A percentile compares a stretch with the other conserved stretches of the same genome.
phyloP scores from a whole-genome alignment of 2,113 vertebrate species.

The Chamaetylas fuelleborni region DNA sequence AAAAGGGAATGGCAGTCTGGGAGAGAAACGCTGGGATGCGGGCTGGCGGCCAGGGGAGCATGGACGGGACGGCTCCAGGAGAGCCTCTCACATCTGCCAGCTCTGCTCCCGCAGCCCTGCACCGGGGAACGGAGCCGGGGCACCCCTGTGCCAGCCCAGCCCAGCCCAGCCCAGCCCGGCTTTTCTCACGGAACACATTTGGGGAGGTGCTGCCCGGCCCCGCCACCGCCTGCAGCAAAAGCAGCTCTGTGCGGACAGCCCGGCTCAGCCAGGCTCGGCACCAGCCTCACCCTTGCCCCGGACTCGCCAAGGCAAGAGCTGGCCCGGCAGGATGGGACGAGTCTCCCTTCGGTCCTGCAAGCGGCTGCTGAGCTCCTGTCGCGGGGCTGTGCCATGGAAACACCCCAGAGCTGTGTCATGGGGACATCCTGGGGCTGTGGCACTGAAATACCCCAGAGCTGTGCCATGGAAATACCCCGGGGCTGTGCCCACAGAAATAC shows the following conservation, averaged over 20 bases:
- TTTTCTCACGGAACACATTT: neutral
- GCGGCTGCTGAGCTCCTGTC: neutral
- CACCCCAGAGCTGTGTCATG: neutral
- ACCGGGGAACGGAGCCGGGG: neutral
- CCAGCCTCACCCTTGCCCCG: neutral
- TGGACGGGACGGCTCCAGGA: no score
- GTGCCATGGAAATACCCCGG: no score
- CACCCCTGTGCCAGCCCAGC: no score
- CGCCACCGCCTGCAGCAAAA: neutral
- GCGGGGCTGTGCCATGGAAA: no score
- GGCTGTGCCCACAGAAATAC: no score
- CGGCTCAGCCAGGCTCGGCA: neutral
- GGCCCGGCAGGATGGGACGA: neutral
- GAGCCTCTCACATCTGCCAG: no score
- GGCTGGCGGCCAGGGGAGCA: no score
- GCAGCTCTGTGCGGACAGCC: neutral
- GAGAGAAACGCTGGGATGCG: no score
- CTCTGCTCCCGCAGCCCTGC: no score
- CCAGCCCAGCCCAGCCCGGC: accelerated
- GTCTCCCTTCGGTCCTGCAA: neutral
- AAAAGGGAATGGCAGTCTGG: no score
- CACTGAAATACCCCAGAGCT: accelerated
- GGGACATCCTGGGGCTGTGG: accelerated
- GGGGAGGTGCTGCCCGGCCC: neutral
- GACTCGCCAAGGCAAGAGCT: no score